These are phyloP conservation scores for Polymixis flavicincta DNA, from an alignment of 2,888 invertebrate genomes.

Conservation along the genomic window DNA sequence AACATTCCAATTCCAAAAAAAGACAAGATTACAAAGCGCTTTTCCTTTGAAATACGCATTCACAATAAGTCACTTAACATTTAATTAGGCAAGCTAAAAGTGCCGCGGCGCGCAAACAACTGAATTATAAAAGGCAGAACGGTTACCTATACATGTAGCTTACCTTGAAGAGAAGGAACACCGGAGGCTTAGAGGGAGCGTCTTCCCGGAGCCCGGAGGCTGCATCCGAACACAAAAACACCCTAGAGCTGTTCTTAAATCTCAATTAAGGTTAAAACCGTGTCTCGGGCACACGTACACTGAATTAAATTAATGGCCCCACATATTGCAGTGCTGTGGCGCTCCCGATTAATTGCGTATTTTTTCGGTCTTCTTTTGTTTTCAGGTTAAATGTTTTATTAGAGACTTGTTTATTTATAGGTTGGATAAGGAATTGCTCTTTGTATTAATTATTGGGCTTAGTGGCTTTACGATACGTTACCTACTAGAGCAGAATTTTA, in stretches of 20 bases:
- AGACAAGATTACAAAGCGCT: slow-evolving; percentile 53
- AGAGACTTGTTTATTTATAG: slow-evolving; percentile 83
- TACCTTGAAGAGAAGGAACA: slow-evolving; percentile 44
- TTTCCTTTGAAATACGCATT: slow-evolving; percentile 52
- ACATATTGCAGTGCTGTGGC: slow-evolving; percentile 87
- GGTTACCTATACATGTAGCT: slow-evolving; percentile 54
- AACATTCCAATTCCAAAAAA: slow-evolving; percentile 45
- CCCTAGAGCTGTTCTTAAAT: slow-evolving; percentile 87
- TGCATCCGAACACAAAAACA: slow-evolving; percentile 80
- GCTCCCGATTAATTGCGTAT: slow-evolving; percentile 86
- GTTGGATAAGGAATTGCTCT: slow-evolving; percentile 71
- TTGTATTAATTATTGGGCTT: slow-evolving; percentile 71
- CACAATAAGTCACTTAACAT: slow-evolving; percentile 70
- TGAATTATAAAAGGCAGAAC: slow-evolving; percentile 68
- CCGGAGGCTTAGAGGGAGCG: slow-evolving; percentile 68
- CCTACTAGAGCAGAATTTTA: slow-evolving; percentile 13
- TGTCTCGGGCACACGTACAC: slow-evolving; percentile 88
- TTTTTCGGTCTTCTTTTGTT: slow-evolving; percentile 80
- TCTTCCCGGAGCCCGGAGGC: slow-evolving; percentile 75
- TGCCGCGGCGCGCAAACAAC: slow-evolving; percentile 66
- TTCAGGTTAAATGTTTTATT: slow-evolving; percentile 88
- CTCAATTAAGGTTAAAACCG: slow-evolving; percentile 90
- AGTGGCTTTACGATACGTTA: slow-evolving; percentile 30
- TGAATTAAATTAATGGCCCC: slow-evolving; percentile 90
- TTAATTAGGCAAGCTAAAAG: slow-evolving; percentile 68